These are phyloP conservation scores for Nomada flava DNA, from an alignment of 2,888 invertebrate species.

Conservation along the genomic window DNA sequence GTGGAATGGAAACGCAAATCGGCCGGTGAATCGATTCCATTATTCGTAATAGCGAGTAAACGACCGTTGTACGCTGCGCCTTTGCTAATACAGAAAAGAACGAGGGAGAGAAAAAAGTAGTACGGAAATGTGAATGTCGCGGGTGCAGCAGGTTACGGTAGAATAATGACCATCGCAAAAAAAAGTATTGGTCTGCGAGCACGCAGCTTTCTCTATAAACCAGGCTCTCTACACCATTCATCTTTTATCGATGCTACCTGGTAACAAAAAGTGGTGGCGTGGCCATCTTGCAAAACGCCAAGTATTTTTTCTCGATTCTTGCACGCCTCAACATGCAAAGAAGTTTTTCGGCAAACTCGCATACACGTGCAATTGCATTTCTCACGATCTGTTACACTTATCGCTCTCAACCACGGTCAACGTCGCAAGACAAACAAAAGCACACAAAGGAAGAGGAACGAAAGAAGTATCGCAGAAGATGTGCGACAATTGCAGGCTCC, in stretches of 20 bases:
- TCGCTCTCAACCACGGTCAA: background rate
- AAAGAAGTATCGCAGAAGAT: background rate
- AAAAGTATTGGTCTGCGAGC: constrained; percentile 22
- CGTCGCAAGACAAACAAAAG: background rate
- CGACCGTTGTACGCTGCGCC: constrained; percentile 44
- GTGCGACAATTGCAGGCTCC: background rate
- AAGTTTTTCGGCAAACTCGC: constrained; percentile 38
- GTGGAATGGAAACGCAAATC: constrained; percentile 33
- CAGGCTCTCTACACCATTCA: background rate
- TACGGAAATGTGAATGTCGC: constrained; percentile 49
- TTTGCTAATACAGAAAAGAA: constrained; percentile 40
- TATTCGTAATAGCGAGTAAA: constrained; percentile 59
- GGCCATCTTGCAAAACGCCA: background rate
- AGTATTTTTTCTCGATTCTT: background rate
- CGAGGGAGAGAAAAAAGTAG: constrained; percentile 8
- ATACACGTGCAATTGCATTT: constrained; percentile 16
- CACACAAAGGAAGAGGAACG: background rate
- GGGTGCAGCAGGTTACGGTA: constrained; percentile 24
- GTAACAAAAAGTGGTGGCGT: constrained; percentile 12
- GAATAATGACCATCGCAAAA: constrained; percentile 44
- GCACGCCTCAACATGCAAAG: constrained; percentile 3
- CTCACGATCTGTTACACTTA: background rate
- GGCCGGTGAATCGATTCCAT: constrained; percentile 64
- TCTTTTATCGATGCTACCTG: constrained; percentile 16
- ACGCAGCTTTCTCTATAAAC: constrained; percentile 4